phyloP scores from a whole-genome alignment of 1,140 invertebrate species.

The Hyphantria cunea region DNA sequence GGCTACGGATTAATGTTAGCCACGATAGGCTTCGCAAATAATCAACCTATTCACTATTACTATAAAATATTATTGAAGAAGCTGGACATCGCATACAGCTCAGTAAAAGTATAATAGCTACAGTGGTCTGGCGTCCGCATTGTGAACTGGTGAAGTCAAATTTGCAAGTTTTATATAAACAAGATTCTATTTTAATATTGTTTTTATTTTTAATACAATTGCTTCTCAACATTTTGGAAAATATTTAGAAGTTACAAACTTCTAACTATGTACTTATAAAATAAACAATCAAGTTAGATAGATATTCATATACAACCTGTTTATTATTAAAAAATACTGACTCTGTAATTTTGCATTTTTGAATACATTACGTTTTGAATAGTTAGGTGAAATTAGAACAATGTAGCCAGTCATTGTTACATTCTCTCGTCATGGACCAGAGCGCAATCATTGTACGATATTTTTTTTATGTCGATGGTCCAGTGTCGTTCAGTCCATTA shows the following conservation, averaged over 20 bases:
- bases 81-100: constrained; percentile 62
- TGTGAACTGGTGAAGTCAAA: constrained; percentile 8
- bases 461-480: constrained; percentile 59
- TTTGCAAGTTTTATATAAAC: constrained; percentile 17
- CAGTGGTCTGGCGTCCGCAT: constrained; percentile 1
- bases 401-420: constrained; percentile 50
- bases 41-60: constrained; percentile 76
- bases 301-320: background rate
- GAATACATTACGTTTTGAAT: constrained; percentile 25
- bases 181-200: background rate
- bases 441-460: constrained; percentile 69
- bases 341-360: constrained; percentile 7
- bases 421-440: constrained; percentile 62
- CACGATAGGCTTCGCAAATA: constrained; percentile 76
- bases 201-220: background rate
- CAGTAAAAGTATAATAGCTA: constrained; percentile 58
- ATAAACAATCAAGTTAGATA: background rate
- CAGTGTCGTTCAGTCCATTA: constrained; percentile 1
- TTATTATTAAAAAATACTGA: background rate
- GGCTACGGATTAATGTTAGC: constrained; percentile 76
- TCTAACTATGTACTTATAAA: background rate
- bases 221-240: background rate
- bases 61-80: constrained; percentile 75
- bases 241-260: background rate
- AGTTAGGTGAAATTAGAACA: constrained; percentile 64